These are phyloP conservation scores for Salpingus planirostris DNA, from an alignment of 2,888 invertebrate genomes.

Conservation along the genomic window DNA sequence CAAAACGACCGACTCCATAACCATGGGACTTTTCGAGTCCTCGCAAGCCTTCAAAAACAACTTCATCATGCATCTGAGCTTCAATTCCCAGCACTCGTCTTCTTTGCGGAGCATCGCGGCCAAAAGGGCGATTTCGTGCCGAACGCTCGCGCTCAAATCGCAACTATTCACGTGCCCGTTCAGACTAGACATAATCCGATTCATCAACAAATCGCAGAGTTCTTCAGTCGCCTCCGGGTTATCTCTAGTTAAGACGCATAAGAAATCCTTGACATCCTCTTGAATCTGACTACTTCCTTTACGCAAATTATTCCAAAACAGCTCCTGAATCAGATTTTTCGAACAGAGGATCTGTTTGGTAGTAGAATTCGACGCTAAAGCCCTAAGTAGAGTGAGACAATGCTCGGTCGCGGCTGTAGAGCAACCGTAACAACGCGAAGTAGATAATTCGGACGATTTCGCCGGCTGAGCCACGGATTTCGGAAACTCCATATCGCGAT, in stretches of 20 bases:
- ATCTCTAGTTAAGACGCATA: slow-evolving; percentile 83
- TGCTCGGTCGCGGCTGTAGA: slow-evolving; percentile 88
- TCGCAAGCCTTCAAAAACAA: slow-evolving; percentile 74
- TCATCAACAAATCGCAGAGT: slow-evolving; percentile 72
- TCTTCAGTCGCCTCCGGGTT: slow-evolving; percentile 74
- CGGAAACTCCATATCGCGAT: slow-evolving; percentile 51
- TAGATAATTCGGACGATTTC: slow-evolving; percentile 25
- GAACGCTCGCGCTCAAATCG: slow-evolving; percentile 65
- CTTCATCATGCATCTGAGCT: slow-evolving; percentile 79
- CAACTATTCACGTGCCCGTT: slow-evolving; percentile 63
- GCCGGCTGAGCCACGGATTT: slow-evolving; percentile 25
- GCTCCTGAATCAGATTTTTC: slow-evolving; percentile 80
- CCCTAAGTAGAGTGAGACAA: slow-evolving; percentile 82
- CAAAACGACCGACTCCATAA: slow-evolving; percentile 83
- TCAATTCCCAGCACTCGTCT: slow-evolving; percentile 92
- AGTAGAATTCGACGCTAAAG: slow-evolving; percentile 71
- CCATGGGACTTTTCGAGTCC: slow-evolving; percentile 72
- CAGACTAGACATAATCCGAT: slow-evolving; percentile 73
- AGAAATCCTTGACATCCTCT: slow-evolving; percentile 73
- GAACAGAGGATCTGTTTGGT: slow-evolving; percentile 69
- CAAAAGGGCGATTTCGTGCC: slow-evolving; percentile 82
- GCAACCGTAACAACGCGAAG: slow-evolving; percentile 75
- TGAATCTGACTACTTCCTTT: slow-evolving; percentile 72
- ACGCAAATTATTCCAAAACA: slow-evolving; percentile 82
- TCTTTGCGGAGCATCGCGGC: slow-evolving; percentile 85